Percentiles rank a stretch among this genome's conserved stretches.
phyloP scores from a whole-genome alignment of 2,113 vertebrate genomes.

The Penelope pileata region DNA sequence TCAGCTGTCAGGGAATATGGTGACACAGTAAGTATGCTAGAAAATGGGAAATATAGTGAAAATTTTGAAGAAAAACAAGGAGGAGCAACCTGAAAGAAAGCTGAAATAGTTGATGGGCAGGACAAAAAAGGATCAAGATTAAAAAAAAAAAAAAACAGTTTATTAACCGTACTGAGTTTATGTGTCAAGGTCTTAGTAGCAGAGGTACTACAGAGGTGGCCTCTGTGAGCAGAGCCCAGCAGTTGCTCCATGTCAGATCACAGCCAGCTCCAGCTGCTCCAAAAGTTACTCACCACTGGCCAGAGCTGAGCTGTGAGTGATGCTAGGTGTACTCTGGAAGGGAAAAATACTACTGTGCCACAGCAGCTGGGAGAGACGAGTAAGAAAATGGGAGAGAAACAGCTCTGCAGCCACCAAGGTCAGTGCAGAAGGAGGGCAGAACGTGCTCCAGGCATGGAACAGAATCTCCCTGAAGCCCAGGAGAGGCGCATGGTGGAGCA shows the following conservation, averaged over 20 bases:
- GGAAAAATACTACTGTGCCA: background rate
- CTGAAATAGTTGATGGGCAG: background rate
- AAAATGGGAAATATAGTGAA: background rate
- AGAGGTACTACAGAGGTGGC: background rate
- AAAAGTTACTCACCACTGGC: background rate
- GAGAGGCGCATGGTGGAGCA: too few relatives aligned
- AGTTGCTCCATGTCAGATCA: background rate
- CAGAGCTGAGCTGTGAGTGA: background rate
- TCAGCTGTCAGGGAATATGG: background rate
- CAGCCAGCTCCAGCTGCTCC: background rate
- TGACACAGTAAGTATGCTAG: background rate
- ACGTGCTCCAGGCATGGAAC: too few relatives aligned
- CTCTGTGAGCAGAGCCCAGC: background rate
- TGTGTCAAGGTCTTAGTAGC: background rate
- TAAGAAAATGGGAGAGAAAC: too few relatives aligned
- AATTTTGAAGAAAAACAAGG: background rate
- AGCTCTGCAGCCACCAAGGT: too few relatives aligned
- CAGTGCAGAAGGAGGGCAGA: too few relatives aligned
- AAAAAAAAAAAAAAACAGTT: background rate
- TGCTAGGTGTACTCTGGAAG: too few relatives aligned
- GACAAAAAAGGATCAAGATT: background rate
- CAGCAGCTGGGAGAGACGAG: too few relatives aligned
- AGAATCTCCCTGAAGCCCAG: too few relatives aligned
- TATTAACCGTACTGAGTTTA: background rate
- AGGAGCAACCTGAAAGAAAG: background rate